phyloP scores from a whole-genome alignment of 2,888 invertebrate species.

The Listrodromus nycthemerus region DNA sequence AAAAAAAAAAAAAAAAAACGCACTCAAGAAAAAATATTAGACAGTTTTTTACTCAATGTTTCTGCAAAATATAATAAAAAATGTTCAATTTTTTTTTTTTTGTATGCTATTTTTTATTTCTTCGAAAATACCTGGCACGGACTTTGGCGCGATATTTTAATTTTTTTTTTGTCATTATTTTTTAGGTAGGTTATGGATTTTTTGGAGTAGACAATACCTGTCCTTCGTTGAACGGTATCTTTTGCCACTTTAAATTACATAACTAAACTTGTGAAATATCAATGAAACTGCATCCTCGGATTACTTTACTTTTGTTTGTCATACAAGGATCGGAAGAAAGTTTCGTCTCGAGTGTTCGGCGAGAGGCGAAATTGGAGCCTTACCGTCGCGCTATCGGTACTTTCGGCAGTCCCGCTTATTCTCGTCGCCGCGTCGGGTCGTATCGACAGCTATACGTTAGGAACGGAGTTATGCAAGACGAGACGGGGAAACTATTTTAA shows the following conservation, averaged over 20 bases:
- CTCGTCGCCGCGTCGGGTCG: background rate
- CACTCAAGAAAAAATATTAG: too few relatives aligned
- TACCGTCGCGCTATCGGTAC: background rate
- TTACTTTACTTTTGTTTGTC: slow-evolving; percentile 9
- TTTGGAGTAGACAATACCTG: background rate
- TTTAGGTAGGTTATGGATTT: background rate
- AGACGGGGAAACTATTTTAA: slow-evolving; percentile 4
- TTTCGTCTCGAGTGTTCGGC: background rate
- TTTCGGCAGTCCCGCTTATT: background rate
- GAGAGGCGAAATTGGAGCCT: background rate
- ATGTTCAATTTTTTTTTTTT: too few relatives aligned
- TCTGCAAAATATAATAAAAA: too few relatives aligned
- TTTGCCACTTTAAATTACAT: background rate
- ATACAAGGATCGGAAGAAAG: background rate
- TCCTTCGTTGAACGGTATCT: background rate
- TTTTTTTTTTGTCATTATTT: background rate
- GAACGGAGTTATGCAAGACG: background rate
- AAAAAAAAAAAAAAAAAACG: too few relatives aligned
- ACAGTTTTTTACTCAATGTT: too few relatives aligned
- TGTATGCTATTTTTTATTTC: too few relatives aligned
- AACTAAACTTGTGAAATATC: slow-evolving; percentile 3
- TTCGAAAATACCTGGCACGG: too few relatives aligned
- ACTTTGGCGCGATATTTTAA: too few relatives aligned
- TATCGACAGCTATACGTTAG: background rate
- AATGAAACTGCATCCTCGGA: background rate